Conservation (phyloP, 2,797 vertebrate genomes). For the Sphenodon punctatus region DNA sequence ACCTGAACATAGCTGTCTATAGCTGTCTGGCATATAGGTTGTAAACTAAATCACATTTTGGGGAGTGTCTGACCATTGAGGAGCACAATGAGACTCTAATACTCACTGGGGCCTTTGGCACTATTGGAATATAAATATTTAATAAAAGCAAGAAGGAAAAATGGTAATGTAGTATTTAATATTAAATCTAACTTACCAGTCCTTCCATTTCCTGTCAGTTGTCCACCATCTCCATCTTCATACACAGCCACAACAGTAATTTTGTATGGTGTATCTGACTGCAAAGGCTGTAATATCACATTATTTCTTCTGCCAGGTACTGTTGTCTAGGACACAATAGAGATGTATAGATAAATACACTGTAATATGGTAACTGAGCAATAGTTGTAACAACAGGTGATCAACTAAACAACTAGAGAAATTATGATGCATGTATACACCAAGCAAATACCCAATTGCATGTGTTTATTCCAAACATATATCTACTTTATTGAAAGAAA, state of each 20-base stretch:
- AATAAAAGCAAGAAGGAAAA: neutral
- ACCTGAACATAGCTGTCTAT: no score
- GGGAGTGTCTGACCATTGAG: neutral
- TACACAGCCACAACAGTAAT: conserved; percentile 93
- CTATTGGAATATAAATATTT: neutral
- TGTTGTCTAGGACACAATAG: conserved; percentile 78
- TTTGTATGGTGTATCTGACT: conserved; percentile 92
- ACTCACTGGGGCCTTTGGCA: neutral
- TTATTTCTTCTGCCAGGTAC: conserved; percentile 95
- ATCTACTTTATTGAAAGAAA: neutral
- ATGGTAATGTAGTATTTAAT: neutral
- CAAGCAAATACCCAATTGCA: neutral
- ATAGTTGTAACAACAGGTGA: neutral
- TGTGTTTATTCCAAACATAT: neutral
- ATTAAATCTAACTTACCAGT: conserved; percentile 79
- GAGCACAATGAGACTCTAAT: neutral
- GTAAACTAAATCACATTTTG: neutral
- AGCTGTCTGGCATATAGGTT: neutral
- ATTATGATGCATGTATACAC: neutral
- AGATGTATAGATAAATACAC: neutral
- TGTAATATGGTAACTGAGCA: neutral
- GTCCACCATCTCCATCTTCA: conserved; percentile 88
- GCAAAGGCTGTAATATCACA: conserved; percentile 86
- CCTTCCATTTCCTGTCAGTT: conserved; percentile 87
- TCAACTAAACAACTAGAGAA: neutral